These are phyloP conservation scores for Pangasius mekongensis DNA, from an alignment of 2,797 vertebrate genomes.

Conservation along the genomic window DNA sequence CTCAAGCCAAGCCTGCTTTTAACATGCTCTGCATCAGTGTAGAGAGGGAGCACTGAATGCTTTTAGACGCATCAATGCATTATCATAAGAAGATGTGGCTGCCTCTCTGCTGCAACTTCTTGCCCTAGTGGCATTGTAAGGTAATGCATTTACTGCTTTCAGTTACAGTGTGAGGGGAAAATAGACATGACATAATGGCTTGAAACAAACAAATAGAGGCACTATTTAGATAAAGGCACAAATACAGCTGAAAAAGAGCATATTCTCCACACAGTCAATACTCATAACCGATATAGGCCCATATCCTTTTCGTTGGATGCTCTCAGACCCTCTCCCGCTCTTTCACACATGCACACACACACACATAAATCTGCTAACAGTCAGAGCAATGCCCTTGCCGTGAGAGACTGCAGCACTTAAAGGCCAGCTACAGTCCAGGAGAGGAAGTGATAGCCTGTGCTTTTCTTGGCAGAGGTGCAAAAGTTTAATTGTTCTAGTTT, in stretches of 20 bases:
- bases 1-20: conserved; percentile 59
- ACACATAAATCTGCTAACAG: conserved; percentile 42
- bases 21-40: conserved; percentile 55
- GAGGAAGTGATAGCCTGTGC: conserved; percentile 46
- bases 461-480: conserved; percentile 52
- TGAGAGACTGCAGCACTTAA: conserved; percentile 57
- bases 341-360: neutral
- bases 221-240: neutral
- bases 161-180: conserved; percentile 18
- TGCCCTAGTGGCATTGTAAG: conserved; percentile 30
- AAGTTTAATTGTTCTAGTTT: conserved; percentile 56
- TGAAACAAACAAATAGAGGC: neutral
- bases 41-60: conserved; percentile 51
- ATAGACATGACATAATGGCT: conserved; percentile 9
- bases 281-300: neutral
- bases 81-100: conserved; percentile 39
- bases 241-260: conserved; percentile 16
- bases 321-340: conserved; percentile 16
- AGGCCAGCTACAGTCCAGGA: conserved; percentile 51
- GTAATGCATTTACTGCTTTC: conserved; percentile 36
- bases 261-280: neutral
- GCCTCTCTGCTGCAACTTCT: conserved; percentile 42
- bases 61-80: conserved; percentile 57
- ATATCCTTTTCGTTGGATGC: neutral
- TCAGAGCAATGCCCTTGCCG: conserved; percentile 56